Evolutionary conservation across 2,888 invertebrate species (phyloP).

Genomic region (Eupithecia abbreviata): DNA sequence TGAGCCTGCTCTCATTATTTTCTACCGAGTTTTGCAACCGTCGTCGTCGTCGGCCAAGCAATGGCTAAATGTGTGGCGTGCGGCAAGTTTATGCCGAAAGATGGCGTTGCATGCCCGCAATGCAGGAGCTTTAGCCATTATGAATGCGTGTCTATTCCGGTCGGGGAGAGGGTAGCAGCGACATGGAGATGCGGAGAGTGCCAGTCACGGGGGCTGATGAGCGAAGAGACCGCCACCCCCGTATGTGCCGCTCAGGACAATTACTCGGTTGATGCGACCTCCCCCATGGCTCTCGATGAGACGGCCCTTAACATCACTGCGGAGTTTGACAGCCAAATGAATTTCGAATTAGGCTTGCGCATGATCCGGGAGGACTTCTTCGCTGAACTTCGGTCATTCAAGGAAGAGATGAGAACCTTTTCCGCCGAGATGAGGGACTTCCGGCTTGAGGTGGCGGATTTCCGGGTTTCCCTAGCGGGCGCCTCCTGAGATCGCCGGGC

Average conservation of each 20-base stretch:
- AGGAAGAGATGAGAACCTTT: neutral
- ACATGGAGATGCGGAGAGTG: neutral
- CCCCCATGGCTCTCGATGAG: neutral
- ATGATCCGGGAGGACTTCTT: neutral
- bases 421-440: slow-evolving; percentile 5
- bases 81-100: slow-evolving; percentile 2
- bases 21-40: too few species aligned
- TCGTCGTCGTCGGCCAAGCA: too few species aligned
- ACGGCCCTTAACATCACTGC: neutral
- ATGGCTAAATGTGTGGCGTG: slow-evolving; percentile 9
- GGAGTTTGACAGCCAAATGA: neutral
- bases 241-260: neutral
- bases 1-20: too few species aligned
- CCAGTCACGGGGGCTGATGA: neutral
- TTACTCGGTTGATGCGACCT: neutral
- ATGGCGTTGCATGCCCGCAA: neutral
- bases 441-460: slow-evolving; percentile 8
- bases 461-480: neutral
- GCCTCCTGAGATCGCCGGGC: slow-evolving; percentile 2
- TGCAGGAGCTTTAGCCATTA: neutral
- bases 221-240: neutral
- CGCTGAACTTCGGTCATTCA: neutral
- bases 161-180: neutral
- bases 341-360: neutral
- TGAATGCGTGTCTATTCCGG: neutral